These are phyloP conservation scores for Nomada hirtipes DNA, from an alignment of 2,888 invertebrate species.

Conservation along the genomic window DNA sequence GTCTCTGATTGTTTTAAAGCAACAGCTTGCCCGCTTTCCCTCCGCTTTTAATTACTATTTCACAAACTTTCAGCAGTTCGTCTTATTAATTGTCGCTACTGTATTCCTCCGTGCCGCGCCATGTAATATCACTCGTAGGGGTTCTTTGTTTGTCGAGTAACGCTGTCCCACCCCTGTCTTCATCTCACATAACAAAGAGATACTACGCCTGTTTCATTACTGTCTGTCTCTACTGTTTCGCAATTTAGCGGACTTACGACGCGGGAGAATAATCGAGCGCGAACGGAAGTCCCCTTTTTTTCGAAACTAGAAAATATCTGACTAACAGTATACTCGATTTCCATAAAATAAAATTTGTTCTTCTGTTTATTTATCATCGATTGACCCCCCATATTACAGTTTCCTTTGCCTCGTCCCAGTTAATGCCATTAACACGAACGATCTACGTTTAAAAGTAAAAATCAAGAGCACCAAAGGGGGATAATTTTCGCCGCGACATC, in stretches of 20 bases:
- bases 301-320: too few relatives aligned
- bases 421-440: too few relatives aligned
- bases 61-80: not conserved
- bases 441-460: too few relatives aligned
- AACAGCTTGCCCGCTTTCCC: not conserved
- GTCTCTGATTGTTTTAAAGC: too few relatives aligned
- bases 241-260: not conserved
- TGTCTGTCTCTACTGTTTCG: not conserved
- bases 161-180: not conserved
- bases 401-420: too few relatives aligned
- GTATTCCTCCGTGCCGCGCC: not conserved
- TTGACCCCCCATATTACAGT: too few relatives aligned
- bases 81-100: conserved; percentile 5
- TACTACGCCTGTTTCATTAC: not conserved
- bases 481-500: too few relatives aligned
- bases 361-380: too few relatives aligned
- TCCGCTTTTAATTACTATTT: conserved; percentile 6
- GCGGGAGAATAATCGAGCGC: not conserved
- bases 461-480: too few relatives aligned
- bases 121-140: conserved; percentile 1
- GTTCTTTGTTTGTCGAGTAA: not conserved
- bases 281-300: not conserved
- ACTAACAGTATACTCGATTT: not conserved
- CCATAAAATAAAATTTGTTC: too few relatives aligned
- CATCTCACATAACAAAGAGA: not conserved